A percentile compares a stretch with the other conserved stretches of the same genome.
Conservation (phyloP, 2,888 invertebrate species). For the Brachyptera putata region DNA sequence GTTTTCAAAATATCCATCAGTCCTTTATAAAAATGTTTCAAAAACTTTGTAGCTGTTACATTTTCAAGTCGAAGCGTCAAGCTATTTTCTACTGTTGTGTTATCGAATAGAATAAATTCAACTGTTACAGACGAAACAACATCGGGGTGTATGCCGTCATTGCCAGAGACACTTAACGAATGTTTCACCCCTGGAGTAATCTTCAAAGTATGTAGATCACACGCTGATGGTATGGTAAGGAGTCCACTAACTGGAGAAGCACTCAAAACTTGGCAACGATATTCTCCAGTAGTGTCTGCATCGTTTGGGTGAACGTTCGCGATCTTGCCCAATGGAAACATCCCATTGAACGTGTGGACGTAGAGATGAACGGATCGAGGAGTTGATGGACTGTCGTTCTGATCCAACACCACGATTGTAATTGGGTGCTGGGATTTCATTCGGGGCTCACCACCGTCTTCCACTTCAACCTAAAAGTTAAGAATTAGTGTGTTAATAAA, state of each 20-base stretch:
- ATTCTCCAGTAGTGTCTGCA: conserved; percentile 83
- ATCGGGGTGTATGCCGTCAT: conserved; percentile 83
- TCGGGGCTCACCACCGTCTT: conserved; percentile 80
- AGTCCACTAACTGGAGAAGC: conserved; percentile 56
- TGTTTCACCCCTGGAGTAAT: conserved; percentile 59
- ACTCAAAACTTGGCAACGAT: conserved; percentile 75
- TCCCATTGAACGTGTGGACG: conserved; percentile 60
- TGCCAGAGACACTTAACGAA: conserved; percentile 76
- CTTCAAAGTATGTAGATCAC: conserved; percentile 72
- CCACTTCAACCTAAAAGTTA: conserved; percentile 72
- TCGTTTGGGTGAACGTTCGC: conserved; percentile 92
- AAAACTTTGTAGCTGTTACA: conserved; percentile 67
- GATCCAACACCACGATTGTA: conserved; percentile 72
- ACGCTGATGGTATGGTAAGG: conserved; percentile 62
- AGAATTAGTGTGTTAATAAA: no score
- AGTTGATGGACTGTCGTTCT: conserved; percentile 87
- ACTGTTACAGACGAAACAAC: conserved; percentile 84
- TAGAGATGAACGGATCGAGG: conserved; percentile 76
- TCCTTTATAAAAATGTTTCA: conserved; percentile 70
- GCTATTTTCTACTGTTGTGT: conserved; percentile 77
- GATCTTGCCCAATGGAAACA: conserved; percentile 74
- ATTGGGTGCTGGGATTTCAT: conserved; percentile 78
- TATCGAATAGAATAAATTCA: conserved; percentile 75
- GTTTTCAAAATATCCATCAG: conserved; percentile 66
- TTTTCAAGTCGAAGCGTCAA: conserved; percentile 71